Evolutionary conservation across 2,113 vertebrate species (phyloP).

Genomic region (Nibea albiflora): DNA sequence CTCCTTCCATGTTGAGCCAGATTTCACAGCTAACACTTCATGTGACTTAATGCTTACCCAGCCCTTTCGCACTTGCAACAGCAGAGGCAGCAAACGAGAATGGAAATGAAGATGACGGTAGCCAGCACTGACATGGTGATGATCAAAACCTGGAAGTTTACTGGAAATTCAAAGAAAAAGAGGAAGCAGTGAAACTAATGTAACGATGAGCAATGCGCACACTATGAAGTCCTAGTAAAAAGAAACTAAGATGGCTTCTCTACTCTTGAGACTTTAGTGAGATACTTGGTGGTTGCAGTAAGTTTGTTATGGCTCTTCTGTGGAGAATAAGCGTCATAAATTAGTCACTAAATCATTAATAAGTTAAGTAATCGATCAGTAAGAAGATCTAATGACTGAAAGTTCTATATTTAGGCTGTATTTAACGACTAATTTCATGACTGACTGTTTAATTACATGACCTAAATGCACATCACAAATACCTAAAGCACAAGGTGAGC

Average conservation of each 20-base stretch:
- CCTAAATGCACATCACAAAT: background rate
- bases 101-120: conserved; percentile 83
- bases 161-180: conserved; percentile 72
- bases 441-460: background rate
- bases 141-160: conserved; percentile 95
- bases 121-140: conserved; percentile 89
- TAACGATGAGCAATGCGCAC: background rate
- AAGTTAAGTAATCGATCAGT: background rate
- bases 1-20: conserved; percentile 34
- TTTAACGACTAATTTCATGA: background rate
- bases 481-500: background rate
- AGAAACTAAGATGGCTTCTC: background rate
- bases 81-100: conserved; percentile 88
- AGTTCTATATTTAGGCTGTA: background rate
- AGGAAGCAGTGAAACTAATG: background rate
- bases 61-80: conserved; percentile 86
- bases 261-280: background rate
- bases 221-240: background rate
- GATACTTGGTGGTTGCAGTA: background rate
- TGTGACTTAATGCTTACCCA: conserved; percentile 78
- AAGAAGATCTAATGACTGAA: background rate
- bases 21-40: conserved; percentile 45
- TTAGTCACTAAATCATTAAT: background rate
- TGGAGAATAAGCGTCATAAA: background rate
- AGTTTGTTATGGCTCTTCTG: background rate